Evolutionary conservation across 2,797 vertebrate species (phyloP).

Genomic region (Pachyuromys duprasi): DNA sequence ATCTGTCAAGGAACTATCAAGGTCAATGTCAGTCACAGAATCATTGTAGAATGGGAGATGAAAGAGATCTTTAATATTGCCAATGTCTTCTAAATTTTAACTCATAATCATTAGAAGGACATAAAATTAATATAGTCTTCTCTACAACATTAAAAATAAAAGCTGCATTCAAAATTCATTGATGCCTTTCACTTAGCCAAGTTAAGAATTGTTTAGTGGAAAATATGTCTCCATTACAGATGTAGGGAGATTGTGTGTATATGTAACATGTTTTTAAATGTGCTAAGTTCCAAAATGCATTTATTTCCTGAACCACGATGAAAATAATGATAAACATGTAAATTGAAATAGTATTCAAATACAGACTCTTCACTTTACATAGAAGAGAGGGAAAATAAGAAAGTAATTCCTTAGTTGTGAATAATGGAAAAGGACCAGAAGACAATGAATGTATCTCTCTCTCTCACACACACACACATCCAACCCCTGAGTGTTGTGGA

Average conservation of each 20-base stretch:
- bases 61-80: constrained; percentile 34
- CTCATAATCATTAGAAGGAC: background rate
- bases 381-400: background rate
- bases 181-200: constrained; percentile 26
- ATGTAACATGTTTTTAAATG: background rate
- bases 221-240: constrained; percentile 1
- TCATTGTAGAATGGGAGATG: background rate
- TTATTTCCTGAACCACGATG: background rate
- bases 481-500: background rate
- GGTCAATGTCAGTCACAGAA: constrained; percentile 23
- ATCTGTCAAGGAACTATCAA: constrained; percentile 34
- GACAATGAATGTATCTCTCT: background rate
- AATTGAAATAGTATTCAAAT: background rate
- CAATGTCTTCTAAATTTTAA: constrained; percentile 55
- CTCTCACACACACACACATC: background rate
- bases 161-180: constrained; percentile 35
- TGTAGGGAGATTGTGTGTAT: background rate
- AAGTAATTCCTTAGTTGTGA: constrained; percentile 3
- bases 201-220: background rate
- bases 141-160: constrained; percentile 15
- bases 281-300: background rate
- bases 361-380: constrained; percentile 27
- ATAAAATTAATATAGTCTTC: constrained; percentile 27
- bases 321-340: constrained; percentile 28
- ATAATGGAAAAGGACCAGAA: constrained; percentile 12